Evolutionary conservation across 2,888 invertebrate species (phyloP).

Genomic region (Amblyjoppa proteus): DNA sequence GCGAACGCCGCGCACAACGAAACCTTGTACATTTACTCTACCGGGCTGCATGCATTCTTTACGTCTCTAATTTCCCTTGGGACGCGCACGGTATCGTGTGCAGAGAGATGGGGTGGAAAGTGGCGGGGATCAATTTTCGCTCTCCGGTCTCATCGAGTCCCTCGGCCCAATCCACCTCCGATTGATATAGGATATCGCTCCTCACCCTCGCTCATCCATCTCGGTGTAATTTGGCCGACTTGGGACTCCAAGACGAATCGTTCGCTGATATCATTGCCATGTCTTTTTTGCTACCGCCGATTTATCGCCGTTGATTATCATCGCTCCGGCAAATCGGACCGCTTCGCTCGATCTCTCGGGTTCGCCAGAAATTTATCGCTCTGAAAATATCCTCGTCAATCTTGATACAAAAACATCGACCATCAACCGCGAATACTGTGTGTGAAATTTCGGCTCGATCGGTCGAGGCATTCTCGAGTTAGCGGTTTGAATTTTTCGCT

Average conservation of each 20-base stretch:
- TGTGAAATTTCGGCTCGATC: no score
- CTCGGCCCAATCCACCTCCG: constrained; percentile 34
- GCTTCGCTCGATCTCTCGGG: not conserved
- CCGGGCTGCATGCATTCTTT: constrained; percentile 51
- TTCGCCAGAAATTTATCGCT: not conserved
- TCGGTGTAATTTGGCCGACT: constrained; percentile 52
- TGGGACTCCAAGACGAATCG: constrained; percentile 32
- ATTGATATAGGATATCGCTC: constrained; percentile 47
- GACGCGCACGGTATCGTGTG: constrained; percentile 16
- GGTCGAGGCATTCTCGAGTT: no score
- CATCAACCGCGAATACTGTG: no score
- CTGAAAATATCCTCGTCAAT: no score
- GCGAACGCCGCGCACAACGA: not conserved
- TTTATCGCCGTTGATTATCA: not conserved
- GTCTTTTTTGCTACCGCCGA: not conserved
- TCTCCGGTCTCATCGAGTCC: constrained; percentile 47
- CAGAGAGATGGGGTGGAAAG: not conserved
- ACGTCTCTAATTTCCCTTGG: constrained; percentile 64
- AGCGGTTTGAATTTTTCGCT: no score
- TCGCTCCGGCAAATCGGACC: not conserved
- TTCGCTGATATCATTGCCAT: not conserved
- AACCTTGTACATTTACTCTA: not conserved
- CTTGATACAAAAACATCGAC: no score
- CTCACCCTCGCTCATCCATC: constrained; percentile 6
- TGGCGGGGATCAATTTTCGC: constrained; percentile 51